Percentiles rank a stretch among this genome's conserved stretches.
phyloP scores from a whole-genome alignment of 35 echinoderm and acorn worm genomes.

The Apostichopus parvimensis region DNA sequence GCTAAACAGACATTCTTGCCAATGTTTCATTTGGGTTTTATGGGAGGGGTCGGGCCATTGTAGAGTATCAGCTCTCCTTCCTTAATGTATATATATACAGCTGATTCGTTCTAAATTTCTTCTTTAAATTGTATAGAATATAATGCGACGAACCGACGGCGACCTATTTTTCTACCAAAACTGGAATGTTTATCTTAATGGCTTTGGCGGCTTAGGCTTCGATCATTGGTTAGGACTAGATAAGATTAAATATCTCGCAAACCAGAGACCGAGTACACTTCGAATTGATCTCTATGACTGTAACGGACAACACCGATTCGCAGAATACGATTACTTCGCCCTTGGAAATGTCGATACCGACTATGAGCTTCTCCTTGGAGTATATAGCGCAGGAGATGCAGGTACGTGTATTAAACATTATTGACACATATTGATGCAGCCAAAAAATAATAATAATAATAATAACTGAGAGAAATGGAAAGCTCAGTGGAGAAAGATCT shows the following conservation, averaged over 20 bases:
- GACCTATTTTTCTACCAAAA: not conserved
- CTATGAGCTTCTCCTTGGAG: conserved; percentile 39
- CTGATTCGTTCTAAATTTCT: not conserved
- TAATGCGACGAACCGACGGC: not conserved
- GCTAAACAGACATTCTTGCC: too few species aligned
- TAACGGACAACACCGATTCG: not conserved
- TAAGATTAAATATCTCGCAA: conserved; percentile 35
- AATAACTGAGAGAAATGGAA: not conserved
- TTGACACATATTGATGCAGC: too few species aligned
- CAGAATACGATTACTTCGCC: conserved; percentile 32
- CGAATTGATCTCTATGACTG: conserved; percentile 47
- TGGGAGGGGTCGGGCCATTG: too few species aligned
- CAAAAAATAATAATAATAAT: not conserved
- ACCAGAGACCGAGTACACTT: conserved; percentile 10
- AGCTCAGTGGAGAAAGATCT: not conserved
- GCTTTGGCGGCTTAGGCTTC: not conserved
- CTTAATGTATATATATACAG: too few species aligned
- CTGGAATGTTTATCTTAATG: not conserved
- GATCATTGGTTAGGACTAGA: conserved; percentile 48
- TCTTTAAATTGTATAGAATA: not conserved
- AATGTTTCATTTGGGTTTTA: too few species aligned
- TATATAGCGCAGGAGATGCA: conserved; percentile 35
- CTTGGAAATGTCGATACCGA: not conserved
- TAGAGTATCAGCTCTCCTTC: too few species aligned
- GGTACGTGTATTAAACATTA: not conserved